Evolutionary conservation across 30 jellyfish, hydroid and myxozoan genomes (phyloP).

Genomic region (Phacellophora camtschatica): DNA sequence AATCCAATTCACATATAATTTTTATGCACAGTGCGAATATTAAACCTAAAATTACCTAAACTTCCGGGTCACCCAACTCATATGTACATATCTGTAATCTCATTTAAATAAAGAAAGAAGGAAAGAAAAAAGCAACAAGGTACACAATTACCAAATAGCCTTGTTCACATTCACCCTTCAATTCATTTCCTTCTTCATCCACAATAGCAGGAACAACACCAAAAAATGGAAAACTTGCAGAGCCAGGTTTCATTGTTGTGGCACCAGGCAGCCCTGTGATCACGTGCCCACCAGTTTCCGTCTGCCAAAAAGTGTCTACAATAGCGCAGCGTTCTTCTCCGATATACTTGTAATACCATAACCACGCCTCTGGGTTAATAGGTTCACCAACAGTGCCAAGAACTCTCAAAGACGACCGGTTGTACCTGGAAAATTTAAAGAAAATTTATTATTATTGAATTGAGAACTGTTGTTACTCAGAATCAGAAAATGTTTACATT

Average conservation of each 20-base stretch:
- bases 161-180: slow-evolving; percentile 80
- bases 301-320: slow-evolving; percentile 98
- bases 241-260: slow-evolving; percentile 96
- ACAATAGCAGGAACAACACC: slow-evolving; percentile 96
- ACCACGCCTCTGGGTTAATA: slow-evolving; percentile 99
- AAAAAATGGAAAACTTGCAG: slow-evolving; percentile 97
- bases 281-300: slow-evolving; percentile 99
- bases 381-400: slow-evolving; percentile 99
- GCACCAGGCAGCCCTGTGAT: slow-evolving; percentile 99
- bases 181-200: slow-evolving; percentile 94
- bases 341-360: slow-evolving; percentile 93
- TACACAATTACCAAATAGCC: slow-evolving; percentile 77
- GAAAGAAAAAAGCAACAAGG: background rate
- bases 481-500: too few relatives aligned
- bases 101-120: background rate
- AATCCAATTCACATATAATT: too few relatives aligned
- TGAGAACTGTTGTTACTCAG: too few relatives aligned
- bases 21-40: too few relatives aligned
- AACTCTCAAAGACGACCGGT: slow-evolving; percentile 78
- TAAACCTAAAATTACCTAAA: background rate
- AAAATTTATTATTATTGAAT: too few relatives aligned
- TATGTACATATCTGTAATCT: too few relatives aligned
- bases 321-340: slow-evolving; percentile 86
- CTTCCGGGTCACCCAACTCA: background rate
- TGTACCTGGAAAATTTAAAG: slow-evolving; percentile 80